phyloP scores from a whole-genome alignment of 2,888 invertebrate genomes.

The Acronicta aceris region DNA sequence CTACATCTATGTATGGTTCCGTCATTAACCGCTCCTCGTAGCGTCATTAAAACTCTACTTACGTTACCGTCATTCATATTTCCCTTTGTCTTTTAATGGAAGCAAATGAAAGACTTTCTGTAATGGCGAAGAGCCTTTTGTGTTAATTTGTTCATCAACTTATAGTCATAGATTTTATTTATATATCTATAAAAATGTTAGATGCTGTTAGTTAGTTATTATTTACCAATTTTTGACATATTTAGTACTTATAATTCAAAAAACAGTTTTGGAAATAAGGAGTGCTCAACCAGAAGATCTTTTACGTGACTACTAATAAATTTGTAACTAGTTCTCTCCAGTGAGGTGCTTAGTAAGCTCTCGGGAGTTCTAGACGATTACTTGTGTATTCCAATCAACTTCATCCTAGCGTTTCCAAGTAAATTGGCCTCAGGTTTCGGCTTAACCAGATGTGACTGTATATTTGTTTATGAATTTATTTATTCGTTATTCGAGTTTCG shows the following conservation, averaged over 20 bases:
- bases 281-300: conserved; percentile 1
- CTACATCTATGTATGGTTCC: conserved; percentile 13
- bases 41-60: conserved; percentile 41
- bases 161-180: conserved; percentile 17
- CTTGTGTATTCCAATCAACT: conserved; percentile 19
- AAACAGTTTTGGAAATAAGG: conserved; percentile 16
- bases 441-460: conserved; percentile 21
- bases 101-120: conserved; percentile 63
- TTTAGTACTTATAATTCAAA: too few species aligned
- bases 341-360: conserved; percentile 1
- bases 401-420: conserved; percentile 6
- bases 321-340: conserved; percentile 12
- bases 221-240: too few species aligned
- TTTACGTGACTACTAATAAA: conserved; percentile 33
- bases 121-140: conserved; percentile 60
- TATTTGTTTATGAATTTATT: conserved; percentile 14
- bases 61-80: conserved; percentile 59
- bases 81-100: conserved; percentile 67
- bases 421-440: conserved; percentile 26
- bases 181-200: neutral
- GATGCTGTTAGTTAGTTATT: too few species aligned
- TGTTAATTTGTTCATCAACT: conserved; percentile 44
- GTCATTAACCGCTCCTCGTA: conserved; percentile 26
- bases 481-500: neutral
- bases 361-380: conserved; percentile 17